Conservation (phyloP, 2,797 vertebrate species). For the Pteropus rufus region DNA sequence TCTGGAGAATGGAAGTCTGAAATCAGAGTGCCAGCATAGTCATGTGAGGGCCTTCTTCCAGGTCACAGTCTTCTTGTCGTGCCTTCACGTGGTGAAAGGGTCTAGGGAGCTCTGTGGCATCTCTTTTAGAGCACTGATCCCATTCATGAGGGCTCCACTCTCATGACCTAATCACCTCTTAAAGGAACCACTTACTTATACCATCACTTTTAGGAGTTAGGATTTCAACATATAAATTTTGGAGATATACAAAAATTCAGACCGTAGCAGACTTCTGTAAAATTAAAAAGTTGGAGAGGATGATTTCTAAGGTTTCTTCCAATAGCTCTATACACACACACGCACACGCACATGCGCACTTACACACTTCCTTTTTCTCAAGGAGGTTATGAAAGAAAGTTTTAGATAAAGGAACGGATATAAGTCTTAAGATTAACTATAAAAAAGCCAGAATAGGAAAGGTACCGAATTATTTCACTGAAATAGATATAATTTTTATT, state of each 20-base stretch:
- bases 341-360: too few relatives aligned
- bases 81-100: not conserved
- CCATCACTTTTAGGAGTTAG: not conserved
- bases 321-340: not conserved
- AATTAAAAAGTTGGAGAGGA: not conserved
- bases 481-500: not conserved
- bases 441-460: not conserved
- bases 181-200: not conserved
- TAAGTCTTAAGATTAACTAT: not conserved
- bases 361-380: not conserved
- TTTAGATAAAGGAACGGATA: not conserved
- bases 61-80: not conserved
- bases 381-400: not conserved
- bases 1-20: not conserved
- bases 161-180: not conserved
- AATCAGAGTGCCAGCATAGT: not conserved
- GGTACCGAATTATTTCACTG: not conserved
- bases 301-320: not conserved
- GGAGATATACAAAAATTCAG: not conserved
- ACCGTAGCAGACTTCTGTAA: not conserved
- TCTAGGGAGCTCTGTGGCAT: not conserved
- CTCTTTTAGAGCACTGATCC: not conserved
- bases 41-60: not conserved
- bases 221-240: not conserved
- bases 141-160: not conserved